Conservation (phyloP, 2,888 invertebrate species). For the Acanthosoma haemorrhoidale region DNA sequence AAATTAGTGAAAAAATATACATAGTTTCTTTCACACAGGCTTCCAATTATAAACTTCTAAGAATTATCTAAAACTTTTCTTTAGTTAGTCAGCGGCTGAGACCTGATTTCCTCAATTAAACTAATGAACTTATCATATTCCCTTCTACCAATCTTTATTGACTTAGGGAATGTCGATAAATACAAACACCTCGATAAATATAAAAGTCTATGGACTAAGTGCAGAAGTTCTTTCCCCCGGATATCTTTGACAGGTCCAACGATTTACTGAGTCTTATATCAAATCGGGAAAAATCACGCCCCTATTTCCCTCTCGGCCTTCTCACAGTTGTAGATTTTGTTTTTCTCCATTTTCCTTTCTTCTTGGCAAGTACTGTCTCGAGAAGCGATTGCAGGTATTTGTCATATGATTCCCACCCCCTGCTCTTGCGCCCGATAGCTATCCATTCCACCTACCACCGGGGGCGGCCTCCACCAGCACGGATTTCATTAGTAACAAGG, state of each 20-base stretch:
- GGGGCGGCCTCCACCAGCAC: no score
- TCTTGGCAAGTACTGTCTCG: constrained; percentile 7
- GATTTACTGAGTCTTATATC: constrained; percentile 6
- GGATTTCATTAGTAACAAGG: not conserved
- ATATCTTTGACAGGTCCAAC: not conserved
- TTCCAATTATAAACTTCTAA: no score
- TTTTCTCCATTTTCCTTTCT: constrained; percentile 3
- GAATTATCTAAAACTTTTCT: no score
- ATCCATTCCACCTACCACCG: not conserved
- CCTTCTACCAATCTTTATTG: constrained; percentile 3
- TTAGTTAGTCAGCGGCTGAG: no score
- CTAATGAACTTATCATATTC: no score
- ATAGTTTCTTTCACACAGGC: no score
- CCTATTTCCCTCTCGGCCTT: not conserved
- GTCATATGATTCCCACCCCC: not conserved
- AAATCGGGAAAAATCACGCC: constrained; percentile 12
- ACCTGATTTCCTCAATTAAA: no score
- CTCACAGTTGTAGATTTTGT: not conserved
- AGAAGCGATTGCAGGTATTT: constrained; percentile 4
- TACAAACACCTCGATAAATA: constrained; percentile 9
- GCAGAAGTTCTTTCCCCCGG: not conserved
- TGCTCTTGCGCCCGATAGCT: not conserved
- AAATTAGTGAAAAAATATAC: no score
- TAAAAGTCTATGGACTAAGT: not conserved
- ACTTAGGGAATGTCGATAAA: not conserved